Evolutionary conservation across 2,113 vertebrate genomes (phyloP).

Genomic region (Hypanus sabinus): DNA sequence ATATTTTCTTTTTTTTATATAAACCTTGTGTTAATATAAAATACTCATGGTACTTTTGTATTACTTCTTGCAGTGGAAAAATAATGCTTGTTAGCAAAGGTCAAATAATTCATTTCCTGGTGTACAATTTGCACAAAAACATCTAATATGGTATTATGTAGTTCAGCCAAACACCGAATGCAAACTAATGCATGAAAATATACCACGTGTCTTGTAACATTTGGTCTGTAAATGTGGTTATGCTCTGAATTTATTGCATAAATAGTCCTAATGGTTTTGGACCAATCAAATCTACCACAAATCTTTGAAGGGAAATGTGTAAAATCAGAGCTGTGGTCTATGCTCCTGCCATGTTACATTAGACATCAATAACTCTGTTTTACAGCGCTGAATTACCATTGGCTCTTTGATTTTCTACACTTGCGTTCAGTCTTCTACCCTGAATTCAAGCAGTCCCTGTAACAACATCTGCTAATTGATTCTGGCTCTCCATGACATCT

Average conservation of each 20-base stretch:
- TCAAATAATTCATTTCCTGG: neutral
- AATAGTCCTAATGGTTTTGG: neutral
- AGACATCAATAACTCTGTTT: conserved; percentile 16
- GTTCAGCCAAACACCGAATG: neutral
- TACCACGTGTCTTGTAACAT: neutral
- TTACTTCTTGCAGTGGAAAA: neutral
- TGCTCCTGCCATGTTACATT: neutral
- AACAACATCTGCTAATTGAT: neutral
- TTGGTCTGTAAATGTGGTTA: neutral
- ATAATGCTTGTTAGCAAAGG: conserved; percentile 2
- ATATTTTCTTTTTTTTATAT: neutral
- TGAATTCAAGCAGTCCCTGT: neutral
- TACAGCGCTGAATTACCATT: neutral
- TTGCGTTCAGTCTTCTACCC: neutral
- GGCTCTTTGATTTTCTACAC: neutral
- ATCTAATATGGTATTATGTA: neutral
- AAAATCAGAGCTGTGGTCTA: neutral
- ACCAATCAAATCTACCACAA: neutral
- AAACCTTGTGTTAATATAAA: neutral
- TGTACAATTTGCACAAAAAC: neutral
- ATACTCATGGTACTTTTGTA: neutral
- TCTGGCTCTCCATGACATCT: neutral
- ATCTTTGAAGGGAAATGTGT: neutral
- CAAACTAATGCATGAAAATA: conserved; percentile 18
- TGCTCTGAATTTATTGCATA: neutral